These are phyloP conservation scores for Torymus texanus DNA, from an alignment of 2,888 invertebrate genomes.

Conservation along the genomic window DNA sequence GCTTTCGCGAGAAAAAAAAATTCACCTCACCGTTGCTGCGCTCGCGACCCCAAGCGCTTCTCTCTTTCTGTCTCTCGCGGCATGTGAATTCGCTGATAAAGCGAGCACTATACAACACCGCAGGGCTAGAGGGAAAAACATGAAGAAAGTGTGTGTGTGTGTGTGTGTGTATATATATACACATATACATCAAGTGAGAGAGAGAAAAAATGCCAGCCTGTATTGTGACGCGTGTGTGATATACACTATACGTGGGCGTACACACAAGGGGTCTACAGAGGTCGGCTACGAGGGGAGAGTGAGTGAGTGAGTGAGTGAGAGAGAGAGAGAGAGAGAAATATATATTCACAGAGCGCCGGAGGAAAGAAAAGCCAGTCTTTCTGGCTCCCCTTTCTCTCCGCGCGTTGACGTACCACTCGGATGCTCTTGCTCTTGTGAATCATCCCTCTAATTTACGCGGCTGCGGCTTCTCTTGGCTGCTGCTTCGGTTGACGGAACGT, in stretches of 20 bases:
- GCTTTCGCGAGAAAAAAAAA: too few species aligned
- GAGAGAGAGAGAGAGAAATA: neutral
- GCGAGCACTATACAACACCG: conserved; percentile 1
- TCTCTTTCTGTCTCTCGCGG: neutral
- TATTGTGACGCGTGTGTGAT: too few species aligned
- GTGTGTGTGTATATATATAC: neutral
- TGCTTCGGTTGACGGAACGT: too few species aligned
- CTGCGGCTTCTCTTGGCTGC: conserved; percentile 15
- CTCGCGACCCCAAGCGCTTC: neutral
- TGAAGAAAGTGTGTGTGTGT: conserved; percentile 8
- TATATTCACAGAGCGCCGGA: neutral
- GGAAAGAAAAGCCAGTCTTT: neutral
- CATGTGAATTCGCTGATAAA: conserved; percentile 26
- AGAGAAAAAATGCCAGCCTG: neutral
- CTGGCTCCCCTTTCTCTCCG: neutral
- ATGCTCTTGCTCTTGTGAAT: conserved; percentile 71
- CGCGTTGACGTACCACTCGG: conserved; percentile 67
- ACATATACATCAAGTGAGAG: neutral
- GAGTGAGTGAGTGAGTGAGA: too few species aligned
- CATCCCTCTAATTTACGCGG: conserved; percentile 65
- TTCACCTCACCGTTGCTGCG: too few species aligned
- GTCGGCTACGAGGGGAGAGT: neutral
- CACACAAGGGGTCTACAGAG: too few species aligned
- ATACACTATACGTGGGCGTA: too few species aligned
- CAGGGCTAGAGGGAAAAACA: neutral